Evolutionary conservation across 2,113 vertebrate genomes (phyloP).

Genomic region (Apeltes quadracus): DNA sequence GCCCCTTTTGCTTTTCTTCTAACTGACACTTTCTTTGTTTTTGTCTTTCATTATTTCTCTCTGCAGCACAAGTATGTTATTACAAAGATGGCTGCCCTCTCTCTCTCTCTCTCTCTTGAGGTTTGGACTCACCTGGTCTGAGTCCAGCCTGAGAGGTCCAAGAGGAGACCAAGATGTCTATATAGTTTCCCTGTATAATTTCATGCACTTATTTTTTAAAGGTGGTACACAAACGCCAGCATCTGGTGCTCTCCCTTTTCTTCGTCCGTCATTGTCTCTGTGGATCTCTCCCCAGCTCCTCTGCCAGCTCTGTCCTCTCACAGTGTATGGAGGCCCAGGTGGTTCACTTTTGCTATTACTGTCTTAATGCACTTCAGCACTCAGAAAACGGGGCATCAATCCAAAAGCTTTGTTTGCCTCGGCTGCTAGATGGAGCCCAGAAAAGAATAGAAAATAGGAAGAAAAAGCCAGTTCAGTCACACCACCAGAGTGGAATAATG

Average conservation of each 20-base stretch:
- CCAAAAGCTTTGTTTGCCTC: slow-evolving; percentile 50
- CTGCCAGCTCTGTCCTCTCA: slow-evolving; percentile 26
- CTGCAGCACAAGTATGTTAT: slow-evolving; percentile 42
- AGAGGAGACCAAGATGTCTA: slow-evolving; percentile 61
- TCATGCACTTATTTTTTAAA: slow-evolving; percentile 65
- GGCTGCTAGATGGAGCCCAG: slow-evolving; percentile 44
- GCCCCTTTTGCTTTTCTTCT: slow-evolving; percentile 26
- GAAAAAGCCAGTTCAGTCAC: slow-evolving; percentile 45
- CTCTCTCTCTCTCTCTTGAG: slow-evolving; percentile 50
- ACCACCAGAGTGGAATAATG: slow-evolving; percentile 60
- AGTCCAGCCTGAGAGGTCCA: slow-evolving; percentile 40
- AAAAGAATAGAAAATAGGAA: slow-evolving; percentile 56
- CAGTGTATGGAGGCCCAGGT: slow-evolving; percentile 54
- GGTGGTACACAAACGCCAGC: slow-evolving; percentile 69
- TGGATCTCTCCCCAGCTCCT: slow-evolving; percentile 19
- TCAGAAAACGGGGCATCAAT: slow-evolving; percentile 40
- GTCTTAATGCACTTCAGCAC: slow-evolving; percentile 56
- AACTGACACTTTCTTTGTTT: slow-evolving; percentile 53
- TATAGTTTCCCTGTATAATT: slow-evolving; percentile 50
- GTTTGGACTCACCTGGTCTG: slow-evolving; percentile 29
- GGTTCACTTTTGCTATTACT: slow-evolving; percentile 45
- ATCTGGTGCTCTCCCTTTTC: slow-evolving; percentile 42
- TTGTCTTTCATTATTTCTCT: slow-evolving; percentile 51
- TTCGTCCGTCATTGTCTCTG: slow-evolving; percentile 20
- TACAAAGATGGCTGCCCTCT: slow-evolving; percentile 50